Evolutionary conservation across 2,113 vertebrate genomes (phyloP), one percentile per base, ranked within the genome.

Genomic region (Eulemur macaco): DNA sequence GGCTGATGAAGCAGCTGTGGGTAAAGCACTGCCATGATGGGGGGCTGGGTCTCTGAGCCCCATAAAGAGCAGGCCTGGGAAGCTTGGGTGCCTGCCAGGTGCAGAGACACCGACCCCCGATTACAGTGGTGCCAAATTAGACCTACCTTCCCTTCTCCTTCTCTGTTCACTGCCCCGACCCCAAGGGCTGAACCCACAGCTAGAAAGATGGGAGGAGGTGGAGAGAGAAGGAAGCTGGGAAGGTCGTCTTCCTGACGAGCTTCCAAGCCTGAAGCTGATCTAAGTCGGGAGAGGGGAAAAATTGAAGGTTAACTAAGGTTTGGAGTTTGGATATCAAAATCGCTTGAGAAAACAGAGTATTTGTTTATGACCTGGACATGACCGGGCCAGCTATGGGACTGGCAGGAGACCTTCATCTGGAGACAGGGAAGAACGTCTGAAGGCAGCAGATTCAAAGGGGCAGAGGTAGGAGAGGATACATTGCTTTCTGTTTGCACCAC

Each of bases 351-450:
- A 88, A 74, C 17, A 23, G 42, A 83, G 50, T 66, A 69, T 29
- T 77, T 96, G 83, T 83, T 94, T 74, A 92, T 54, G 81, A 56
- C n/a, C 18, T 47, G 39, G n/a, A 86, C 66, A n/a, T 85, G 52
- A 77, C 42, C 69, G 47, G 11, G 50, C 50, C 15, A 81, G 11
- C 54, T 45, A 10, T 3, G n/a, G 52, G 50, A 31, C 25, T 17
- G 0, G 1, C 56, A 34, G 27, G 52, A 87, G 17, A 58, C 54
- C 68, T 93, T 82, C 12, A 29, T 8, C 29, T 93, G 47, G 56
- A 3, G 12, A 87, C 13, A 45, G 11, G 20, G 50, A 78, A 34
- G 64, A 56, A 74, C 2, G 3, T 4, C 25, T 1, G 25, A 81
- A 91, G 27, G 56, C n/a, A 37, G 9, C n/a, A 81, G 23, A 42